Conservation (phyloP, 2,888 invertebrate species). For the Agrochola macilenta region DNA sequence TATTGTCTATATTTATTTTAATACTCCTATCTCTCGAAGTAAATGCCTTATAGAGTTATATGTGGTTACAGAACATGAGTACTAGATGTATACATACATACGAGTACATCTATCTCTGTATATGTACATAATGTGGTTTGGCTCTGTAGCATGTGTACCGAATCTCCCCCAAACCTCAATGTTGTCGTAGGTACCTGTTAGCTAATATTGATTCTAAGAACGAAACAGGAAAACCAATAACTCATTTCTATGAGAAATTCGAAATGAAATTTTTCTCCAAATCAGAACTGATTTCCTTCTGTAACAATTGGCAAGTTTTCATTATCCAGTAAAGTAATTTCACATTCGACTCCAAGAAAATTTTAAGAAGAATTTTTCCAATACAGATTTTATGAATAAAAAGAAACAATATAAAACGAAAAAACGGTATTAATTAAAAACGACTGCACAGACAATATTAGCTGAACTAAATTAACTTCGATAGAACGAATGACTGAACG, state of each 20-base stretch:
- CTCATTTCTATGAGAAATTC: neutral
- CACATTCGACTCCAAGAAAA: conserved; percentile 36
- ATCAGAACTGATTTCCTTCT: conserved; percentile 24
- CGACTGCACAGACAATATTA: conserved; percentile 59
- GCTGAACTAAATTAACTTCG: conserved; percentile 62
- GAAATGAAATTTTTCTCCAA: conserved; percentile 13
- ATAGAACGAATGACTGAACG: conserved; percentile 63
- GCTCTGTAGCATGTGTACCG: neutral
- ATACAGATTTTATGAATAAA: conserved; percentile 21
- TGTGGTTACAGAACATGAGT: conserved; percentile 13
- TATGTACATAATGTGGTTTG: conserved; percentile 19
- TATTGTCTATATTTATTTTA: neutral
- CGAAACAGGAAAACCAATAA: conserved; percentile 20
- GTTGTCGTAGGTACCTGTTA: neutral
- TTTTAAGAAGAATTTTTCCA: conserved; percentile 24
- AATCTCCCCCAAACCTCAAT: conserved; percentile 12
- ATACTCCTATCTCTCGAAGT: neutral
- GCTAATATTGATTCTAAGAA: conserved; percentile 29
- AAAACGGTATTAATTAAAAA: conserved; percentile 52
- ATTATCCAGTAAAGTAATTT: conserved; percentile 11
- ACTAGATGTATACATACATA: neutral
- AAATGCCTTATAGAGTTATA: neutral
- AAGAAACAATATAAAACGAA: conserved; percentile 33
- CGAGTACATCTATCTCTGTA: neutral
- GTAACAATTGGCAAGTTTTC: conserved; percentile 3